Evolutionary conservation across 2,888 invertebrate species (phyloP).

Genomic region (Agyllia agylla): DNA sequence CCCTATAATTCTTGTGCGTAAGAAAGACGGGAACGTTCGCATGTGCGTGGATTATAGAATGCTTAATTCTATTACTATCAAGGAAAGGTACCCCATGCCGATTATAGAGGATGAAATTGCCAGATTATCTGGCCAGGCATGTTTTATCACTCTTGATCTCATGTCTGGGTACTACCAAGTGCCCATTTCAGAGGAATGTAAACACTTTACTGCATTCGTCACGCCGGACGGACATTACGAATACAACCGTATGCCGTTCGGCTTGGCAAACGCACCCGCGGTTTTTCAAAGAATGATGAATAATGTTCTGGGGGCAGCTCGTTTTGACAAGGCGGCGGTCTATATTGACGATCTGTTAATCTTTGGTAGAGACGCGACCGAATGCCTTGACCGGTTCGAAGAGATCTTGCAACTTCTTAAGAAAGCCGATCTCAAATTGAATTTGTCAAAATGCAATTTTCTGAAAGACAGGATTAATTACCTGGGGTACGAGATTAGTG

Average conservation of each 20-base stretch:
- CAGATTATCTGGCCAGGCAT: background rate
- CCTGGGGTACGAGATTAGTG: slow-evolving; percentile 60
- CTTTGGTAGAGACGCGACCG: background rate
- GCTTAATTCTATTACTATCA: background rate
- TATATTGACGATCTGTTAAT: background rate
- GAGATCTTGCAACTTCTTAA: background rate
- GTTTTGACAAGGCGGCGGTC: background rate
- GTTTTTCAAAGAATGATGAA: background rate
- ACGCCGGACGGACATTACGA: background rate
- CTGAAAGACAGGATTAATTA: slow-evolving; percentile 29
- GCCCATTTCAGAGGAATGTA: background rate
- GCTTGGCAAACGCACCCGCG: background rate
- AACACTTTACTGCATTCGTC: background rate
- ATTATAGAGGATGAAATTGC: background rate
- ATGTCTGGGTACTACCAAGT: background rate
- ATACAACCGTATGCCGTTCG: background rate
- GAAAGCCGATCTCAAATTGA: background rate
- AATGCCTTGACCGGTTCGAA: background rate
- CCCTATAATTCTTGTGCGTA: background rate
- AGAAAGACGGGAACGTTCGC: background rate
- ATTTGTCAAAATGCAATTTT: slow-evolving; percentile 19
- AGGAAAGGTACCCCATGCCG: background rate
- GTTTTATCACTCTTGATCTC: background rate
- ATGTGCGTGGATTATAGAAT: background rate
- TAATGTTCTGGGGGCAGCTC: background rate